Base-by-base conservation (phyloP, 2,113 vertebrate species). In the Gadus macrocephalus region DNA sequence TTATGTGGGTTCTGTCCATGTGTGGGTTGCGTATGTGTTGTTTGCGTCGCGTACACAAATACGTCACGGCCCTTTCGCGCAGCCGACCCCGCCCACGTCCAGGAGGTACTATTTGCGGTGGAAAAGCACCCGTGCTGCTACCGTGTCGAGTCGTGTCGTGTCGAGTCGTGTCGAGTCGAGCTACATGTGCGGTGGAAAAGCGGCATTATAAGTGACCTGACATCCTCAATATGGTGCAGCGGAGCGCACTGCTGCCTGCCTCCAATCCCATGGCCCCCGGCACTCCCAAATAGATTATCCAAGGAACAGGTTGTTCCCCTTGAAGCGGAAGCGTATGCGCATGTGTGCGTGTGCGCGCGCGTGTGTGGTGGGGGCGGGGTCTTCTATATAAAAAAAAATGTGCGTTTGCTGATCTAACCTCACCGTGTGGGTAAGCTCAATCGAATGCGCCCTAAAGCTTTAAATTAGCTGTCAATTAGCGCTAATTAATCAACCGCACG, bases 391-490 rank as follows among this genome's bases (percentile, higher is more conserved):
- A 86, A 35, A 35, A 31, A 6, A 35, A 35, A 35, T 5, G 4
- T 20, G 31, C 31, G 4, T 4, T 35, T 35, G 62, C 88, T 88
- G 89, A 67, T 86, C 86, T 95, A 93, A 94, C 94, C 93, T 89
- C 80, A 66, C 88, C 84, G 88, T 91, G 91, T 93, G 92, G 89
- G 92, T 91, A 92, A 94, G 86, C 94, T 96, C 95, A 96, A 94
- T 93, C 94, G 93, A 90, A 95, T 96, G 94, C 94, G 93, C 92
- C 93, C 91, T 78, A 81, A 86, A 91, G 87, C 91, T 89, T 93
- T 91, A 97, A 98, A 98, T 98, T 98, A 98, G 96, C 96, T 95
- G 96, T 98, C 96, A 98, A 96, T 98, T 98, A 98, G 93, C 92
- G 93, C 95, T 96, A 95, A 97, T 96, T 93, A 97, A 97, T 98